Base-by-base conservation (phyloP, 2,113 vertebrate genomes). In the Megaptera novaeangliae region DNA sequence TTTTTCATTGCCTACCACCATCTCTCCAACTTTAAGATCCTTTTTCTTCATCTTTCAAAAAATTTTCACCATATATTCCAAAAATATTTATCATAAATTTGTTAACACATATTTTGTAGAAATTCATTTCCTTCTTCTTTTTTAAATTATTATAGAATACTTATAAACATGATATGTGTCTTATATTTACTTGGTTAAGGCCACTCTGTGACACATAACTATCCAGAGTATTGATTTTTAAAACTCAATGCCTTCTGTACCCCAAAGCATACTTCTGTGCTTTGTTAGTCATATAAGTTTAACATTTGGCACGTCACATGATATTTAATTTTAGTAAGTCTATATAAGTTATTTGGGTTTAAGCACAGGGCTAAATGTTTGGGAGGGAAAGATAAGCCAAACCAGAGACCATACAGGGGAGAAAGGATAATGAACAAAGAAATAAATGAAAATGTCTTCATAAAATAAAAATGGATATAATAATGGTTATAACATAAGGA, bases 311-410 rank as follows among this genome's bases (percentile, higher is more conserved):
- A 69, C 0, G 31, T 81, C n/a, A 46, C 2, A 18, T 88, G 23
- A 21, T 63, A 72, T 92, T 74, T 95, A 94, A 52, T 66, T 90
- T 91, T 93, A 63, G 14, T 82, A 88, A 95, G 55, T 72, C 17
- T 80, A 10, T 85, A 44, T 49, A 84, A n/a, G 12, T 5, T 83
- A 25, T 49, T 89, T 63, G 15, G 11, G 80, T 80, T 92, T 95
- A 91, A 44, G 52, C 34, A 84, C 36, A 90, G 15, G 23, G 5
- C 0, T 25, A 92, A 27, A 84, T 91, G 20, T 57, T 75, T 95
- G 13, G 23, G 52, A 84, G 15, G 25, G 17, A 8, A 78, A 94
- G 55, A 52, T 57, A 27, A 85, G 57, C 25, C 64, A 91, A 88
- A 93, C 44, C 18, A 86, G 63, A 68, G 15, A 82, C 44, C 18